phyloP scores from a whole-genome alignment of 2,888 invertebrate genomes.

The Pyrocoelia pectoralis region DNA sequence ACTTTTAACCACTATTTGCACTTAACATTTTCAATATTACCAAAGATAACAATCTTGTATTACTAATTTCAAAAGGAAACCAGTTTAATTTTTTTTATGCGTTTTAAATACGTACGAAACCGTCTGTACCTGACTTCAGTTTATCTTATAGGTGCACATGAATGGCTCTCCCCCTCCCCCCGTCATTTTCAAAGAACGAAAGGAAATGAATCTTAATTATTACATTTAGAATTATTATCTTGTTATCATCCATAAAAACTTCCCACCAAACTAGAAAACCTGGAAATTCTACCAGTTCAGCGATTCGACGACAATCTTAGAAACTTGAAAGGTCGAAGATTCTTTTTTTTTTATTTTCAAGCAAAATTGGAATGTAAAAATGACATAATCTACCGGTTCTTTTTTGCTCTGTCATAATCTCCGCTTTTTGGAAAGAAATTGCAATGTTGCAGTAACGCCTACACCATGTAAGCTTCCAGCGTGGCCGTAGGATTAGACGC shows the following conservation, averaged over 20 bases:
- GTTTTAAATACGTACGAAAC: slow-evolving; percentile 6
- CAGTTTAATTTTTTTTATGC: slow-evolving; percentile 8
- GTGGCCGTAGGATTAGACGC: background rate
- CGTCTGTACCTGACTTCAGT: slow-evolving; percentile 2
- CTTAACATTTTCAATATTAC: slow-evolving; percentile 4
- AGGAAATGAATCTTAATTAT: too few species aligned
- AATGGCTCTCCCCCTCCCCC: background rate
- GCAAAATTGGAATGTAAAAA: too few species aligned
- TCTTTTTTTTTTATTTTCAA: too few species aligned
- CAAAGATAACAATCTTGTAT: slow-evolving; percentile 7
- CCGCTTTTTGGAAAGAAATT: too few species aligned
- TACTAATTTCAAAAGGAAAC: slow-evolving; percentile 5
- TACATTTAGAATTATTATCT: too few species aligned
- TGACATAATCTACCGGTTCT: too few species aligned
- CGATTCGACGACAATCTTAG: too few species aligned
- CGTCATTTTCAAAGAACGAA: background rate
- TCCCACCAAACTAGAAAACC: background rate
- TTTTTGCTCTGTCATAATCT: too few species aligned
- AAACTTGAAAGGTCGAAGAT: too few species aligned
- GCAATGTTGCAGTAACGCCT: background rate
- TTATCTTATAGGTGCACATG: background rate
- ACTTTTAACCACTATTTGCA: background rate
- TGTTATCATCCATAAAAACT: background rate
- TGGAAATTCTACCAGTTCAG: background rate
- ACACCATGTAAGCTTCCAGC: background rate